Evolutionary conservation across 2,888 invertebrate genomes (phyloP), one percentile per base, ranked within the genome.

Genomic region (Parnassius smintheus): DNA sequence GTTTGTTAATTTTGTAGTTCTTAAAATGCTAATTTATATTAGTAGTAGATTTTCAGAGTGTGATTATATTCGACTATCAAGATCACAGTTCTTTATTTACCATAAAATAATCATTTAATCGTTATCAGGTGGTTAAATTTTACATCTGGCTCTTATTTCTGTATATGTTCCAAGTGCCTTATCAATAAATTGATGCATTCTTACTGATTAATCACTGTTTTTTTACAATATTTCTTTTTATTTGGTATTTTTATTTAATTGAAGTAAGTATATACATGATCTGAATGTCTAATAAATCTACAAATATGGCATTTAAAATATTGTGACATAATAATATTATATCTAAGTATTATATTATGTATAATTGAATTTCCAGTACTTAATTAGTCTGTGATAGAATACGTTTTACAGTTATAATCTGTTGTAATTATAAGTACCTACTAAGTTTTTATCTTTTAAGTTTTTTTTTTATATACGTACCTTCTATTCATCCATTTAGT

Each of bases 81-180:
- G 13, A 44, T 46, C 42, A 61, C 58, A 13, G 50, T 58, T 52
- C 48, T 54, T 70, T 51, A 60, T 68, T 67, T 69, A 65, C 65
- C 68, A 45, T 56, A 59, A 60, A 63, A 66, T 59, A 65, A 66
- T 66, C 55, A 66, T 62, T 66, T 66, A 42, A 67, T 59, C 58
- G 60, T 62, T 65, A 64, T 61, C 65, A 56, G 65, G 65, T 67
- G 76, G 80, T 75, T 78, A 79, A 55, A 59, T 55, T 13, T 59
- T 46, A 59, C 42, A 51, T 63, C 59, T 76, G 80, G 81, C 82
- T 80, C 44, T 58, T 42, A 63, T 85, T 78, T 75, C 73, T 81
- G 77, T 87, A 88, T 89, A 89, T 87, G 88, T 91, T 91, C 84
- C 83, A 90, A 90, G 89, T 91, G 91, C 90, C 91, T 91, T 91